Conservation (phyloP, 1,140 invertebrate species). For the Drosophila grimshawi region DNA sequence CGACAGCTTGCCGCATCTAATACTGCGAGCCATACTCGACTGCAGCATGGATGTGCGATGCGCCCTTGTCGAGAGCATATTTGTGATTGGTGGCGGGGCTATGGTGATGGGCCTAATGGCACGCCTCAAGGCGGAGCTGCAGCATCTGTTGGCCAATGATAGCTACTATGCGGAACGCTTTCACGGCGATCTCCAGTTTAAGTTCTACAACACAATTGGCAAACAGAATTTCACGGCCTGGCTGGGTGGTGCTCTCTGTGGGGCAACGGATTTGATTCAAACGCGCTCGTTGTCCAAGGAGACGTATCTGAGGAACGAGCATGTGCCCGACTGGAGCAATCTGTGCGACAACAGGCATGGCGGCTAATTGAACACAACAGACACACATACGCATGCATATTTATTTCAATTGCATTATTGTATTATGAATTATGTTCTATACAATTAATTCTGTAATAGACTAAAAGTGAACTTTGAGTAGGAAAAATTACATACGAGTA, state of each 20-base stretch:
- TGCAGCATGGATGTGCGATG: slow-evolving; percentile 91
- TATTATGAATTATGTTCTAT: slow-evolving; percentile 23
- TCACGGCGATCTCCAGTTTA: slow-evolving; percentile 86
- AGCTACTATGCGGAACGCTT: slow-evolving; percentile 87
- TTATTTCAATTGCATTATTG: slow-evolving; percentile 25
- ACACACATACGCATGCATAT: slow-evolving; percentile 1
- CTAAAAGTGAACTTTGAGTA: slow-evolving; percentile 46
- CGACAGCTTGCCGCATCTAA: slow-evolving; percentile 92
- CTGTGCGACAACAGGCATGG: slow-evolving; percentile 87
- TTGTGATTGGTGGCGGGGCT: slow-evolving; percentile 93
- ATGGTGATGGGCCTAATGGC: slow-evolving; percentile 92
- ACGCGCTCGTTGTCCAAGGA: slow-evolving; percentile 91
- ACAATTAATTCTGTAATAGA: slow-evolving; percentile 23
- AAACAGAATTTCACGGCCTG: slow-evolving; percentile 94
- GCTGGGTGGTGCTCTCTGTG: slow-evolving; percentile 94
- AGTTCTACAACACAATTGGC: slow-evolving; percentile 91
- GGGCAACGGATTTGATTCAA: slow-evolving; percentile 91
- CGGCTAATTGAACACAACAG: slow-evolving; percentile 21
- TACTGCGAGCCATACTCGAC: slow-evolving; percentile 92
- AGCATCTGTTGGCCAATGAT: slow-evolving; percentile 86
- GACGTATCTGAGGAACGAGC: slow-evolving; percentile 88
- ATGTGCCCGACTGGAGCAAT: slow-evolving; percentile 93
- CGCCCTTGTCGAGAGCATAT: slow-evolving; percentile 91
- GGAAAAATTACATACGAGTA: slow-evolving; percentile 39
- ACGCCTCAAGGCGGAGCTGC: slow-evolving; percentile 91